Percentiles rank a stretch among this genome's conserved stretches.
Conservation (phyloP, 1,140 invertebrate species). For the Cotesia typhae region DNA sequence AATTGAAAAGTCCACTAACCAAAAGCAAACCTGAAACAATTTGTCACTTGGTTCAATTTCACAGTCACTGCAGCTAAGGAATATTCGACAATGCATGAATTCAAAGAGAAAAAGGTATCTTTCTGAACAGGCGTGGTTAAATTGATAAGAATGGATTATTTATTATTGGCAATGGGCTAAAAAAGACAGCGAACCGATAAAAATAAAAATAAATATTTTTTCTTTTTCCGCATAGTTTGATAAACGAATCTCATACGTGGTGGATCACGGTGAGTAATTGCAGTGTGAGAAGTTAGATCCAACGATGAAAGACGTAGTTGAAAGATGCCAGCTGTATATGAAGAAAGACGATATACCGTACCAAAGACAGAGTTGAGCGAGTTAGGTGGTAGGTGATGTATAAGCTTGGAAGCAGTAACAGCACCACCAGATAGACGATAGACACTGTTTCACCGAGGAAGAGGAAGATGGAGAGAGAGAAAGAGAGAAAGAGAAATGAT, state of each 20-base stretch:
- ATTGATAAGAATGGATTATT: too few species aligned
- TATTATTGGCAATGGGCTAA: too few species aligned
- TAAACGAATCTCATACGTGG: conserved; percentile 8
- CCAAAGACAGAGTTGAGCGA: not conserved
- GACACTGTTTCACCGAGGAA: too few species aligned
- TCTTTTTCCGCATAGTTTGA: not conserved
- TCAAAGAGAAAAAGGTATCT: too few species aligned
- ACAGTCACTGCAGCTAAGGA: too few species aligned
- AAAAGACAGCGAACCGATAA: not conserved
- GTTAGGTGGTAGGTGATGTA: not conserved
- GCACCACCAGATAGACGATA: not conserved
- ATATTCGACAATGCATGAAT: too few species aligned
- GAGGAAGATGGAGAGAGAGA: not conserved
- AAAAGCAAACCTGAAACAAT: too few species aligned
- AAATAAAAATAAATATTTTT: not conserved
- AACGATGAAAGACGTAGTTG: not conserved
- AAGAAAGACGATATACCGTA: not conserved
- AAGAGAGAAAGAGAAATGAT: conserved; percentile 10
- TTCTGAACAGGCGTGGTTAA: too few species aligned
- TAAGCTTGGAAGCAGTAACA: not conserved
- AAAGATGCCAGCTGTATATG: not conserved
- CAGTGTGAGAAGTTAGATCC: conserved; percentile 1
- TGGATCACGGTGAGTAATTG: conserved; percentile 7
- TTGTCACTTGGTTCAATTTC: too few species aligned
- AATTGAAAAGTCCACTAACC: too few species aligned